These are phyloP conservation scores for Ammodramus savannarum DNA, from an alignment of 2,113 vertebrate species.

Conservation along the genomic window DNA sequence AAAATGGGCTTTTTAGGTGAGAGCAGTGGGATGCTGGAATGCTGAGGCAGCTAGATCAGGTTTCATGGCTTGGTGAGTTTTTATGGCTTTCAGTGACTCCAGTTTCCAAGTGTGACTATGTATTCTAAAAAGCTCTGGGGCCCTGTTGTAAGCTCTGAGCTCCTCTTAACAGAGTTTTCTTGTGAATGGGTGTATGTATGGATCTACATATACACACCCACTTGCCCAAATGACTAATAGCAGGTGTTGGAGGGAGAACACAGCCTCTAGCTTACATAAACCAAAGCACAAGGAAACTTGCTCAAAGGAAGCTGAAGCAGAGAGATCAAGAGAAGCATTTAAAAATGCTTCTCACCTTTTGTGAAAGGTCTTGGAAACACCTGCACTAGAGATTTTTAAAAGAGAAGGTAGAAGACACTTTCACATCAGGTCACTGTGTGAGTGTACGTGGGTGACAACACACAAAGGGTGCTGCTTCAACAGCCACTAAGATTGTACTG, in stretches of 20 bases:
- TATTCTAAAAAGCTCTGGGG: background rate
- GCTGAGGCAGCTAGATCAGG: background rate
- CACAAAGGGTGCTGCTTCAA: background rate
- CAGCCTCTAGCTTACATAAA: background rate
- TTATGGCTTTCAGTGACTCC: background rate
- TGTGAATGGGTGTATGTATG: background rate
- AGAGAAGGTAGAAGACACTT: background rate
- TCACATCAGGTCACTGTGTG: background rate
- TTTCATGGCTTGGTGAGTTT: background rate
- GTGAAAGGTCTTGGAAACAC: background rate
- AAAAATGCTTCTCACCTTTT: background rate
- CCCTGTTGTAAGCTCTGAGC: background rate
- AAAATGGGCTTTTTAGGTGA: background rate
- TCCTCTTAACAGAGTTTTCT: background rate
- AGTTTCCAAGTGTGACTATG: background rate
- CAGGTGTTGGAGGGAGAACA: background rate
- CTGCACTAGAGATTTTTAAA: background rate
- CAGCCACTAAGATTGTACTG: background rate
- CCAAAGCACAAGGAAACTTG: background rate
- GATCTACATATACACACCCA: background rate
- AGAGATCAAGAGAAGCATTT: background rate
- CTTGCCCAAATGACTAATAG: background rate
- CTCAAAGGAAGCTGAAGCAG: background rate
- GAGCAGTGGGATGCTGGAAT: background rate
- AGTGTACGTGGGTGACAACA: background rate